A percentile compares a stretch with the other conserved stretches of the same genome.
Conservation (phyloP, 1,140 invertebrate species). For the Drosophila elegans region DNA sequence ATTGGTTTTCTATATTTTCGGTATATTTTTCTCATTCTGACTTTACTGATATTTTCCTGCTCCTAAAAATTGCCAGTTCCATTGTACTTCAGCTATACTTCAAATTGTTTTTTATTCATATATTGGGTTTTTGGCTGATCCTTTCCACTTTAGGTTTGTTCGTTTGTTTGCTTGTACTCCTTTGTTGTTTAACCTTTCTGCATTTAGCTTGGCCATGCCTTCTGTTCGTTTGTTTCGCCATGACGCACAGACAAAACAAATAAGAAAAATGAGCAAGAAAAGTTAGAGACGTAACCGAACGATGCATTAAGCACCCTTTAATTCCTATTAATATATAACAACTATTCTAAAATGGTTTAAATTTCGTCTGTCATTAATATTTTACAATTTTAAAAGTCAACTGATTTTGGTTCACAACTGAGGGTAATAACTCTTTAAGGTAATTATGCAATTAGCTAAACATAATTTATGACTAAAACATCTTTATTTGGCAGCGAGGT, state of each 20-base stretch:
- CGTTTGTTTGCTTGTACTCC: neutral
- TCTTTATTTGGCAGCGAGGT: neutral
- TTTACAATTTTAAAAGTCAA: no score
- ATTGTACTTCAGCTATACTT: slow-evolving; percentile 4
- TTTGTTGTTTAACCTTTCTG: slow-evolving; percentile 12
- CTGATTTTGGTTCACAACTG: no score
- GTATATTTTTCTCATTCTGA: neutral
- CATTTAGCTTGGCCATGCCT: neutral
- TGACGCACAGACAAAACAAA: slow-evolving; percentile 16
- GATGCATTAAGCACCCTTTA: neutral
- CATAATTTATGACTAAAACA: no score
- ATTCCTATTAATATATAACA: neutral
- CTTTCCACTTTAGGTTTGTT: neutral
- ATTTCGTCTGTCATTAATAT: no score
- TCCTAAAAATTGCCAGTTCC: slow-evolving; percentile 5
- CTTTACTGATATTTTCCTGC: neutral
- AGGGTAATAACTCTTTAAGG: neutral
- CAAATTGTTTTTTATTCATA: neutral
- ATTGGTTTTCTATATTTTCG: neutral
- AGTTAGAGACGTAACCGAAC: neutral
- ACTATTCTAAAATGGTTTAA: no score
- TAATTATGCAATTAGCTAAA: no score
- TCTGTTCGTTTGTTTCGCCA: slow-evolving; percentile 14
- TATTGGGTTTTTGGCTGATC: slow-evolving; percentile 7
- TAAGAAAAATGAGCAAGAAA: neutral